Base-by-base conservation (phyloP, 2,797 vertebrate species). In the Microctenopoma lineatum region DNA sequence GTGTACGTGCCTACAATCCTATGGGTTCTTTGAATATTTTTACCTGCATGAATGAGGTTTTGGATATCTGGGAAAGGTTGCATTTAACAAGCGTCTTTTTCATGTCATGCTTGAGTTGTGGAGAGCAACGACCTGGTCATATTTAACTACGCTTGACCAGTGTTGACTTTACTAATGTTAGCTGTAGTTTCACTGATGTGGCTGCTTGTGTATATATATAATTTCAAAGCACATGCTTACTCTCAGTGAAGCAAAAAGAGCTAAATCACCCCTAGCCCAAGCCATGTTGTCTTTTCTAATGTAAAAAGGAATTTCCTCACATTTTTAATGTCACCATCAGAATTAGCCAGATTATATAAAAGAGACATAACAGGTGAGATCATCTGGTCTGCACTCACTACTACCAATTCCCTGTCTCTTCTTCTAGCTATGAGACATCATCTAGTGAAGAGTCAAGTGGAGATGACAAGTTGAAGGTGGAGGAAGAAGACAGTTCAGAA, bases 391-490 rank as follows among this genome's bases (percentile, higher is more conserved):
- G 6, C 54, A 12, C 44, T 32, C 27, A 29, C 27, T 29, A 29
- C 5, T 29, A 29, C 36, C 4, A 41, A 15, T 64, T 66, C 13
- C 65, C 12, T 66, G 9, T 76, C 48, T 75, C 29, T 34, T 68
- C 51, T 41, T 80, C 42, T 72, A 99, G 98, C 73, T 99, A 99
- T 25, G 97, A 99, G 92, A 96, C 95, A 0, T 98, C 97, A 0
- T 99, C 98, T 52, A 99, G 98, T 0, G 98, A 99, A 88, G 97
- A 99, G 87, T 96, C 97, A 45, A 97, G 96, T 8, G 93, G 94
- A 0, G 97, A 98, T 58, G 96, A 97, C 73, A 96, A 93, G 87
- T 46, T 79, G 0, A 91, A 84, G 69, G 93, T 93, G 70, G 92
- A 92, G 3, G 16, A 47, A 11, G 93, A 94, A 2, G 89, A 93